Conservation (phyloP, 2,797 vertebrate species). For the Argyrosomus regius region DNA sequence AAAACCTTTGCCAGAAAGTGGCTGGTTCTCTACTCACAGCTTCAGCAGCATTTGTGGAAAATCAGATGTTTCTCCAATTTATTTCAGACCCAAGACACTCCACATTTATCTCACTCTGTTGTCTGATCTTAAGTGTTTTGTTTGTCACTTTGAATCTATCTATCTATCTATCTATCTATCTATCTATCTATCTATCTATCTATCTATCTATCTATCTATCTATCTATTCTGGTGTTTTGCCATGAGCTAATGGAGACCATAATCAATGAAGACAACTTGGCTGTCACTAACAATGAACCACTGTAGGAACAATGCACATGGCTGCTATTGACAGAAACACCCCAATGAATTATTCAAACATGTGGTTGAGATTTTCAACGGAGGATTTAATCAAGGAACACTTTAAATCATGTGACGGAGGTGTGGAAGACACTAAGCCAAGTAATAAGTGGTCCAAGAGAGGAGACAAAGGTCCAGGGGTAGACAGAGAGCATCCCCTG, state of each 20-base stretch:
- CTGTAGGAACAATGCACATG: slow-evolving; percentile 33
- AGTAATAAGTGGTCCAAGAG: slow-evolving; percentile 13
- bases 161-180: neutral
- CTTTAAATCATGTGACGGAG: slow-evolving; percentile 51
- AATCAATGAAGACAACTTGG: slow-evolving; percentile 65
- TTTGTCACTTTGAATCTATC: neutral
- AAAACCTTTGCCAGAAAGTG: neutral
- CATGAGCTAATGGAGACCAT: slow-evolving; percentile 17
- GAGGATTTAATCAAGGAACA: slow-evolving; percentile 68
- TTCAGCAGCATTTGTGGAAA: neutral
- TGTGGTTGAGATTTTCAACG: slow-evolving; percentile 42
- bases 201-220: neutral
- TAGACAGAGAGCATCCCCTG: slow-evolving; percentile 2
- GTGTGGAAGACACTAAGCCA: slow-evolving; percentile 45
- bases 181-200: slow-evolving; percentile 7
- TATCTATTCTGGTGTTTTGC: slow-evolving; percentile 21
- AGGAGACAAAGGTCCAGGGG: slow-evolving; percentile 29
- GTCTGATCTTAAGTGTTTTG: neutral
- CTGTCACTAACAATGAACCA: slow-evolving; percentile 43
- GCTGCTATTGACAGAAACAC: slow-evolving; percentile 55
- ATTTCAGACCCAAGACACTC: neutral
- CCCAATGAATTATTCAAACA: slow-evolving; percentile 73
- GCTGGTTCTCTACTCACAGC: neutral
- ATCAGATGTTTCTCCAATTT: neutral
- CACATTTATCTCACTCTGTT: neutral